These are phyloP conservation scores for Alviniconcha marisindica DNA, from an alignment of 1,140 invertebrate genomes.

Conservation along the genomic window DNA sequence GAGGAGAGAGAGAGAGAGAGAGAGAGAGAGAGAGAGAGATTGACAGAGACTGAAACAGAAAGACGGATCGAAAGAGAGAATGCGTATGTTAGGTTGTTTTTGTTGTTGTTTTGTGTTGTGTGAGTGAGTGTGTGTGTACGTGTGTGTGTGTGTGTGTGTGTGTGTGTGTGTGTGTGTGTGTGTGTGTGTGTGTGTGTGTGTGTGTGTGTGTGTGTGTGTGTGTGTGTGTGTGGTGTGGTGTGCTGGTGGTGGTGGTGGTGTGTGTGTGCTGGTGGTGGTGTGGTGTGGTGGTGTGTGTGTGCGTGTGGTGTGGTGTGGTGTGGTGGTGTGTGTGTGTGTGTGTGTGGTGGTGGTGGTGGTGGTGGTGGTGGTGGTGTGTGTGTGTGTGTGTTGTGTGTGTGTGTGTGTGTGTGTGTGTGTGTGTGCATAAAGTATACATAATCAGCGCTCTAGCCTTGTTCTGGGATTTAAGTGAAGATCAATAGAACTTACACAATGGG, in stretches of 20 bases:
- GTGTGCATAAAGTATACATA: not conserved
- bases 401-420: conserved; percentile 33
- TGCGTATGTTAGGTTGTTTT: too few species aligned
- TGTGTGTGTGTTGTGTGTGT: conserved; percentile 2
- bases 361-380: too few species aligned
- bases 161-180: not conserved
- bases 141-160: conserved; percentile 45
- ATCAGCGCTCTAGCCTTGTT: not conserved
- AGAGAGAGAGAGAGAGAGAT: too few species aligned
- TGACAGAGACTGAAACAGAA: too few species aligned
- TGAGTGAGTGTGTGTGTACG: conserved; percentile 44
- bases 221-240: not conserved
- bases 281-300: too few species aligned
- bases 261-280: too few species aligned
- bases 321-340: not conserved
- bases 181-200: not conserved
- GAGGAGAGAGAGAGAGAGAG: too few species aligned
- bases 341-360: not conserved
- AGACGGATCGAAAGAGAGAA: too few species aligned
- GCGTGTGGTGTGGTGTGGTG: not conserved
- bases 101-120: too few species aligned
- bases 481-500: too few species aligned
- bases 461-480: too few species aligned
- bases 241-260: not conserved
- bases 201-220: conserved; percentile 54